A percentile compares a stretch with the other conserved stretches of the same genome.
Conservation (phyloP, 2,888 invertebrate species). For the Volucella bombylans region DNA sequence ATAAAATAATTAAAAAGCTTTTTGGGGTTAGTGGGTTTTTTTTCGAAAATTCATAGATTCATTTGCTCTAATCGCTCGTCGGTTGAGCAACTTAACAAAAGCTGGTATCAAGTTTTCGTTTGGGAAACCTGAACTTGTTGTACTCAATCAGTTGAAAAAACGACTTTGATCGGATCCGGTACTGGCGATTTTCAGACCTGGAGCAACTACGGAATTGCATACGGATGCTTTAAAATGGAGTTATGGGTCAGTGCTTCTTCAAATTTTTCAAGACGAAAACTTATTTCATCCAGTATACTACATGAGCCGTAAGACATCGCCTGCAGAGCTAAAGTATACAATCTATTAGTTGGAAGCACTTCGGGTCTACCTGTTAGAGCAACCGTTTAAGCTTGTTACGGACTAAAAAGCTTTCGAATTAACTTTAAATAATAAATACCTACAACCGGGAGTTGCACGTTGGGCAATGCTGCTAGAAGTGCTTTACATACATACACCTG, state of each 20-base stretch:
- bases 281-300: slow-evolving; percentile 8
- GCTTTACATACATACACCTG: no score
- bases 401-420: slow-evolving; percentile 12
- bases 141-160: background rate
- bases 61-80: slow-evolving; percentile 1
- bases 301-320: slow-evolving; percentile 13
- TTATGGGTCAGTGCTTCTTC: no score
- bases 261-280: background rate
- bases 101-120: background rate
- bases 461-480: slow-evolving; percentile 20
- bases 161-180: background rate
- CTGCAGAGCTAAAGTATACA: slow-evolving; percentile 1
- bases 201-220: background rate
- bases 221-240: background rate
- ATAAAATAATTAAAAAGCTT: slow-evolving; percentile 15
- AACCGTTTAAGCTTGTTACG: slow-evolving; percentile 8
- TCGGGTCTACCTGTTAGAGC: background rate
- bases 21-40: slow-evolving; percentile 16
- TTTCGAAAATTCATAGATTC: slow-evolving; percentile 12
- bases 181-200: background rate
- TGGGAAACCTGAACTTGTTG: background rate
- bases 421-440: slow-evolving; percentile 4
- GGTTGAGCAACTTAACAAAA: background rate
- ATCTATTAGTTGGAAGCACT: background rate
- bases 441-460: background rate